Base-by-base conservation (phyloP, 1,140 invertebrate species). In the Leptopilina boulardi region DNA sequence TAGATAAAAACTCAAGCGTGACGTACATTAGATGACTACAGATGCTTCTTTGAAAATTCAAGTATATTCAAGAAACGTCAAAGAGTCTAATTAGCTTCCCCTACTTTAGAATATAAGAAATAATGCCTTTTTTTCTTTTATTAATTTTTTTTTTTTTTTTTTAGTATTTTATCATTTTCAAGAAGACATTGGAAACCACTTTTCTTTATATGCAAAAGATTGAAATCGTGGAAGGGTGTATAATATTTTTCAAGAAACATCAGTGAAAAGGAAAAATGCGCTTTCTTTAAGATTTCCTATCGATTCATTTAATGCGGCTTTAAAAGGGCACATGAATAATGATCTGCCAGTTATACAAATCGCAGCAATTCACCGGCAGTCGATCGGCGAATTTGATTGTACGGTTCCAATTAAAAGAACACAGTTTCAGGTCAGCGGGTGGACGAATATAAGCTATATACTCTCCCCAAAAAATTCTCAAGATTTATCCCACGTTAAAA, bases 281-380 rank as follows among this genome's bases (percentile, higher is more conserved):
- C 73, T 74, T 72, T 66, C 77, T 78, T 83, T 80, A 78, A 70
- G 77, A 81, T 77, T 77, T 80, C 56, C 13, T 72, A 79, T 77
- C 80, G 82, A 83, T 79, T 74, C 78, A 73, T 81, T 80, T 80
- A 77, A 81, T 81, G 80, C 15, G 41, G 77, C 71, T 70, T 19
- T 70, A 19, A 71, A 38, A 81, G 79, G 77, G 78, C 74, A 79
- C 81, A 88, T 88, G 88, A 89, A 82, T 89, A 88, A 89, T 89
- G 88, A 88, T 88, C 88, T 84, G 85, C 83, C 87, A 88, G 84
- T 87, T 87, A 89, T 88, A 90, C 85, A 89, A 90, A 90, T 89
- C 87, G 87, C 82, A 77, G 81, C 86, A 84, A 89, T 88, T 87
- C 88, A 89, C 87, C 87, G 87, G 87, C 85, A 86, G 83, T 82